Conservation (phyloP, 2,113 vertebrate genomes). For the Mungos mungo region DNA sequence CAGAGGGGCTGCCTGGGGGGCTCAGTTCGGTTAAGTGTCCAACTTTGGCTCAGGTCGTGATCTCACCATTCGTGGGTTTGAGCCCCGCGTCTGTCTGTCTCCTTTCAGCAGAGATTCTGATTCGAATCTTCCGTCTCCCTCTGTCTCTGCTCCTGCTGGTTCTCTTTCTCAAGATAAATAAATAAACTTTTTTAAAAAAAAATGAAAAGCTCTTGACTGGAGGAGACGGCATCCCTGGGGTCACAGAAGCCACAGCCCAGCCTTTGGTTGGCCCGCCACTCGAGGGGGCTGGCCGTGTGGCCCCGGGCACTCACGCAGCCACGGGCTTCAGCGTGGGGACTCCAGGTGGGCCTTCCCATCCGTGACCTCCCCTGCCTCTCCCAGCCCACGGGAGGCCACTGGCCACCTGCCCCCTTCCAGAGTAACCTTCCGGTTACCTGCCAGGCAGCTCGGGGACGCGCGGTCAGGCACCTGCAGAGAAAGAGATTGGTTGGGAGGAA, state of each 20-base stretch:
- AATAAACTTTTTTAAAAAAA: no score
- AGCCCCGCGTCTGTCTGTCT: no score
- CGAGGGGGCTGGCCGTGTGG: background rate
- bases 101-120: no score
- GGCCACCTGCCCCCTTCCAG: background rate
- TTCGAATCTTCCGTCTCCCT: no score
- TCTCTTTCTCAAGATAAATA: no score
- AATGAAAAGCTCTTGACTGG: background rate
- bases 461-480: accelerated
- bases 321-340: accelerated
- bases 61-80: no score
- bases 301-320: no score
- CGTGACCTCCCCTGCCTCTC: accelerated
- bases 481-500: background rate
- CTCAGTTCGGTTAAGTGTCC: no score
- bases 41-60: no score
- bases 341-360: no score
- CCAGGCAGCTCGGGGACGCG: accelerated
- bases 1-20: no score
- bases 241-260: accelerated
- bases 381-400: accelerated
- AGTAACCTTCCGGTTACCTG: accelerated
- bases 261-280: background rate
- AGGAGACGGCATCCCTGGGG: background rate
- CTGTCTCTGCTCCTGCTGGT: no score